A percentile compares a stretch with the other conserved stretches of the same genome.
These are phyloP conservation scores for Oceanodroma leucorhoa DNA, from an alignment of 2,797 vertebrate species.

Conservation along the genomic window DNA sequence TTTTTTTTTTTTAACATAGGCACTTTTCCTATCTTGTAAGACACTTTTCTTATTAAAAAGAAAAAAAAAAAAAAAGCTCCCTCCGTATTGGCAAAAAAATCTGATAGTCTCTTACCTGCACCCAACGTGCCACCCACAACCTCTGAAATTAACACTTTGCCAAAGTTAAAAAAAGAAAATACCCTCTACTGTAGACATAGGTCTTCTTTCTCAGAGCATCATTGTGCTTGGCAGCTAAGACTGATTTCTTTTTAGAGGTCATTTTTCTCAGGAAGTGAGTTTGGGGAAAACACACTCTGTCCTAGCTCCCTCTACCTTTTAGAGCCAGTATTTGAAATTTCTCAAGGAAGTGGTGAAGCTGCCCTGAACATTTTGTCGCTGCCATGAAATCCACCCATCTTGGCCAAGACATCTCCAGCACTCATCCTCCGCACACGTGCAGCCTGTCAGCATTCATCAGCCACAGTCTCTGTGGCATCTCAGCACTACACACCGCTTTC, in stretches of 20 bases:
- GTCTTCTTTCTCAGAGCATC: background rate
- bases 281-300: background rate
- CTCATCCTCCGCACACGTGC: rapidly evolving
- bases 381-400: background rate
- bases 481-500: background rate
- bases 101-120: background rate
- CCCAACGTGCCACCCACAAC: background rate
- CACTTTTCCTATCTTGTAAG: background rate
- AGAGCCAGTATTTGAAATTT: background rate
- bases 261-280: background rate
- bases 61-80: background rate
- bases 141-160: background rate
- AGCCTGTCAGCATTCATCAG: background rate
- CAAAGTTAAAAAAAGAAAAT: background rate
- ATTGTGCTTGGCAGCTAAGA: background rate
- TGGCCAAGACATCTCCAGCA: background rate
- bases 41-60: background rate
- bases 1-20: background rate
- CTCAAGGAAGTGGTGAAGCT: background rate
- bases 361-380: background rate
- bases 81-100: background rate
- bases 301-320: background rate
- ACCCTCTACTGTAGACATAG: background rate
- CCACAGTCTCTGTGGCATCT: background rate
- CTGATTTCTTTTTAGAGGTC: background rate